Evolutionary conservation across 2,797 vertebrate species (phyloP).

Genomic region (Hozukius guyotensis): DNA sequence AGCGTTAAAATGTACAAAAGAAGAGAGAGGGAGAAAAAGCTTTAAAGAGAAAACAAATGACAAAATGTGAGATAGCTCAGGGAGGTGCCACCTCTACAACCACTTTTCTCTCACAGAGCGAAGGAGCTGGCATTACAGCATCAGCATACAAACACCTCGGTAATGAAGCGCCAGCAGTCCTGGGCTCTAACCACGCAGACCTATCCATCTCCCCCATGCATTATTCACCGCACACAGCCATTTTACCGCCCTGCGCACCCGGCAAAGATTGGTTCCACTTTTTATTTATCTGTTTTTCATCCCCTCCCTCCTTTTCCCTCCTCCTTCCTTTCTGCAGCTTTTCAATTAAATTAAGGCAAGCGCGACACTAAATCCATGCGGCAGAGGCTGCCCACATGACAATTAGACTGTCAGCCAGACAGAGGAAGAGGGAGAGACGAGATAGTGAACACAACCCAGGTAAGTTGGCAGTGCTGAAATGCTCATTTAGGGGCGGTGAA

Average conservation of each 20-base stretch:
- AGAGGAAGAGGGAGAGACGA: slow-evolving; percentile 57
- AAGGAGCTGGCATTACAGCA: slow-evolving; percentile 69
- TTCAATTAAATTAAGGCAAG: slow-evolving; percentile 84
- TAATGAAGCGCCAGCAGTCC: slow-evolving; percentile 79
- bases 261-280: slow-evolving; percentile 83
- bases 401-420: slow-evolving; percentile 80
- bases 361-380: slow-evolving; percentile 81
- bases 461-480: slow-evolving; percentile 55
- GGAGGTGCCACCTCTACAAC: slow-evolving; percentile 66
- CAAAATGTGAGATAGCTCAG: slow-evolving; percentile 58
- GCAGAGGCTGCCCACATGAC: slow-evolving; percentile 77
- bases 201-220: slow-evolving; percentile 82
- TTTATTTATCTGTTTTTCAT: slow-evolving; percentile 84
- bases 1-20: slow-evolving; percentile 41
- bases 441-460: slow-evolving; percentile 65
- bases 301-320: slow-evolving; percentile 66
- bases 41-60: slow-evolving; percentile 59
- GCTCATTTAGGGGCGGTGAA: slow-evolving; percentile 49
- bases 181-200: slow-evolving; percentile 71
- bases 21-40: slow-evolving; percentile 18
- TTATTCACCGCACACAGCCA: slow-evolving; percentile 79
- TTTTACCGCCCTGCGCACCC: slow-evolving; percentile 77
- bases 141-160: slow-evolving; percentile 80
- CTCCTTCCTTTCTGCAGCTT: slow-evolving; percentile 75
- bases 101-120: slow-evolving; percentile 55